Base-by-base conservation (phyloP, 2,113 vertebrate genomes). In the Corythoichthys intestinalis region DNA sequence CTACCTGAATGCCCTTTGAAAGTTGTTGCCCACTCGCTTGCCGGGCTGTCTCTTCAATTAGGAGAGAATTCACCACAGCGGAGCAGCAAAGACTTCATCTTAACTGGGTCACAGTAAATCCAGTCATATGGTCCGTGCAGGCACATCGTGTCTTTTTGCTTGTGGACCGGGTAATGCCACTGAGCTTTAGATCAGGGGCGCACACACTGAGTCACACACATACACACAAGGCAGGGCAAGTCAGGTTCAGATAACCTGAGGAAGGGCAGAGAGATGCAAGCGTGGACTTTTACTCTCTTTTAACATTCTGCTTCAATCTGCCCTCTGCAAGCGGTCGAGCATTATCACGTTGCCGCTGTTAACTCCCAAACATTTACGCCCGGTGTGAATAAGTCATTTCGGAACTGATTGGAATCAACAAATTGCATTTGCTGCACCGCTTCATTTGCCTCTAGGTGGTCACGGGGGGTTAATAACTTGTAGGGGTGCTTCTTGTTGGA, bases 11-110 rank as follows among this genome's bases (percentile, higher is more conserved):
- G 81, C 78, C 81, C 76, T 85, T 73, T 76, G 81, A 79, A 79
- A 72, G 81, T 73, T 69, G 59, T 53, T 76, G 69, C 65, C 71
- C 73, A 74, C 75, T 73, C 72, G 49, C 70, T 73, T 72, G 5
- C 80, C 77, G 70, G 79, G 73, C 80, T 83, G 86, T 85, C 85
- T 77, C 83, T 78, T 87, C 74, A 71, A 78, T 81, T 84, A 83
- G 70, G 54, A 54, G 37, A 67, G 72, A 61, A 68, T 78, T 78
- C 74, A 67, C 49, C 6, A 73, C 65, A 76, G 76, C 54, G 59
- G 62, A 73, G 77, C 75, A 37, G 79, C 66, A 50, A 28, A 77
- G 68, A 14, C 61, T 66, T 75, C 77, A 57, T 61, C 57, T 73
- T 78, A 80, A 78, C 75, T 82, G 78, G 83, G 85, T 89, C 87